Evolutionary conservation across 2,888 invertebrate genomes (phyloP).

Genomic region (Isotomurus palustris): DNA sequence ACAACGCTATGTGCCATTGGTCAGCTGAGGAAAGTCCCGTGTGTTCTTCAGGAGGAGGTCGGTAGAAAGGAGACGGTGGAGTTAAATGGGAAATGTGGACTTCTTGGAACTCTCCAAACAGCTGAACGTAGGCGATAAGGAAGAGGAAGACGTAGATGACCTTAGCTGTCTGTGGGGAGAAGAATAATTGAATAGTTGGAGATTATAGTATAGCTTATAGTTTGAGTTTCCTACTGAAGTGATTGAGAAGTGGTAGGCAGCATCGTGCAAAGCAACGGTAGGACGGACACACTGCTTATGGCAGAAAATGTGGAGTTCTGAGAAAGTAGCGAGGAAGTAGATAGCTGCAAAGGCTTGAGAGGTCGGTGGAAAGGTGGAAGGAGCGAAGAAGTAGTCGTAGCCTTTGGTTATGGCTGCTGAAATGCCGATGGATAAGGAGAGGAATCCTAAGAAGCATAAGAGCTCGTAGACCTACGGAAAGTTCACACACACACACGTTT

Average conservation of each 20-base stretch:
- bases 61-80: background rate
- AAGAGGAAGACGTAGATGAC: conserved; percentile 1
- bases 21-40: background rate
- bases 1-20: conserved; percentile 6
- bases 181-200: background rate
- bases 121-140: background rate
- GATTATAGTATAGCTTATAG: background rate
- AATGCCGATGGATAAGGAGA: conserved; percentile 1
- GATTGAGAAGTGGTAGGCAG: background rate
- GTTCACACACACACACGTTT: too few species aligned
- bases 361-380: background rate
- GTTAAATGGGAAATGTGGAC: background rate
- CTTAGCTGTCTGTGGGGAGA: background rate
- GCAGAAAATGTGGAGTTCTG: conserved; percentile 9
- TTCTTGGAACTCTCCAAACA: conserved; percentile 6
- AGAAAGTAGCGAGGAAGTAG: conserved; percentile 1
- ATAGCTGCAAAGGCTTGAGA: background rate
- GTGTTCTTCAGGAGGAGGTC: background rate
- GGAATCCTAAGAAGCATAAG: conserved; percentile 2
- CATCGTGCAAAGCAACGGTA: background rate
- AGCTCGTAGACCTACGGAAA: conserved; percentile 6
- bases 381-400: conserved; percentile 1
- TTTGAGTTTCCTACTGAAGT: background rate
- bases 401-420: background rate
- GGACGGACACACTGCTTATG: conserved; percentile 4